These are phyloP conservation scores for Cercocebus atys DNA, from an alignment of 2,113 vertebrate genomes.

Conservation along the genomic window DNA sequence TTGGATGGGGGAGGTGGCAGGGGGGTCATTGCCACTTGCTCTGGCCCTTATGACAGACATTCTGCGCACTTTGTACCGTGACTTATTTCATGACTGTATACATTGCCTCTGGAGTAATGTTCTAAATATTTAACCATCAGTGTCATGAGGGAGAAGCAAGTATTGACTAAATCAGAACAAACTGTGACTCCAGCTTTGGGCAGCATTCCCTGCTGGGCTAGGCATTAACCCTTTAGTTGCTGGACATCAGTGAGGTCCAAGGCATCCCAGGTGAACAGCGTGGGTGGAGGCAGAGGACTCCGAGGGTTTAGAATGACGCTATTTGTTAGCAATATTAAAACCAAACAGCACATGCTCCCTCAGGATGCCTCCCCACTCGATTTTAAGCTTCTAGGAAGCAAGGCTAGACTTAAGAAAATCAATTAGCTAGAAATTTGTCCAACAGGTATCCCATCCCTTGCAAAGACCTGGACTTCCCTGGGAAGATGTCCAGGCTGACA, in stretches of 20 bases:
- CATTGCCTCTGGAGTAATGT: background rate
- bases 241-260: background rate
- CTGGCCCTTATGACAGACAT: background rate
- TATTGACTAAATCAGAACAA: background rate
- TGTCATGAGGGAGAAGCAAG: background rate
- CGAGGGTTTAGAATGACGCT: background rate
- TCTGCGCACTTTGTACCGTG: background rate
- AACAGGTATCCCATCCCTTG: background rate
- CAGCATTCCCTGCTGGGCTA: no score
- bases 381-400: background rate
- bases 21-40: background rate
- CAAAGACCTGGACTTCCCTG: accelerated
- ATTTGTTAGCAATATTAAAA: background rate
- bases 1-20: no score
- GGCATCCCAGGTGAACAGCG: no score
- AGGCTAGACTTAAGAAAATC: background rate
- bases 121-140: background rate
- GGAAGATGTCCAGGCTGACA: accelerated
- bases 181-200: background rate
- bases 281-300: background rate
- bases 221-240: background rate
- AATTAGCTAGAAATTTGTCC: background rate
- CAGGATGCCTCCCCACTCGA: background rate
- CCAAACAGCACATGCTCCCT: background rate
- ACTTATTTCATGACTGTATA: background rate